A percentile compares a stretch with the other conserved stretches of the same genome.
These are phyloP conservation scores for Diploscapter pachys DNA, from an alignment of 1,140 invertebrate genomes.

Conservation along the genomic window DNA sequence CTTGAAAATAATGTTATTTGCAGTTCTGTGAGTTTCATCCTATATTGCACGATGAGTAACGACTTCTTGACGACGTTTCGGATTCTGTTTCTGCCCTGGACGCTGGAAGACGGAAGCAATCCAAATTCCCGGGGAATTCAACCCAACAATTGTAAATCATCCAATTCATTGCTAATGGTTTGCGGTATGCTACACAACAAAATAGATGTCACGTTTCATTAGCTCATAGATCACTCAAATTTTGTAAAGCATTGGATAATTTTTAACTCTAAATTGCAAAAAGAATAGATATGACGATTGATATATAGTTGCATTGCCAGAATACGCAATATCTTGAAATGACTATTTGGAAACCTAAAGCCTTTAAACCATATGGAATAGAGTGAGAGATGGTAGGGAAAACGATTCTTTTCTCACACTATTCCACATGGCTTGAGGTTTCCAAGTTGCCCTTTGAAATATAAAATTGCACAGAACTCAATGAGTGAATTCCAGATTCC, in stretches of 20 bases:
- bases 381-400: too few species aligned
- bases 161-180: conserved; percentile 5
- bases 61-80: conserved; percentile 42
- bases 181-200: background rate
- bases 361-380: too few species aligned
- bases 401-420: too few species aligned
- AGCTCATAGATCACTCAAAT: background rate
- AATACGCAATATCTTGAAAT: too few species aligned
- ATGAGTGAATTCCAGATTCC: too few species aligned
- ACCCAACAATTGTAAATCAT: background rate
- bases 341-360: too few species aligned
- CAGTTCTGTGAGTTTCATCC: conserved; percentile 38
- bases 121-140: too few species aligned
- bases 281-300: background rate
- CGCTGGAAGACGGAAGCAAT: background rate
- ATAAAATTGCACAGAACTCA: too few species aligned
- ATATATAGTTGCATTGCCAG: too few species aligned
- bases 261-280: background rate
- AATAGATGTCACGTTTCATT: background rate
- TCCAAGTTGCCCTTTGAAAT: too few species aligned
- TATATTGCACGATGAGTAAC: conserved; percentile 41
- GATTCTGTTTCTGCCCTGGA: conserved; percentile 33
- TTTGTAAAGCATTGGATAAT: background rate
- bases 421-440: too few species aligned
- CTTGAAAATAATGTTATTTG: background rate